Evolutionary conservation across 92 coral and sea anemone genomes (phyloP).

Genomic region (Parazoanthus swiftii): DNA sequence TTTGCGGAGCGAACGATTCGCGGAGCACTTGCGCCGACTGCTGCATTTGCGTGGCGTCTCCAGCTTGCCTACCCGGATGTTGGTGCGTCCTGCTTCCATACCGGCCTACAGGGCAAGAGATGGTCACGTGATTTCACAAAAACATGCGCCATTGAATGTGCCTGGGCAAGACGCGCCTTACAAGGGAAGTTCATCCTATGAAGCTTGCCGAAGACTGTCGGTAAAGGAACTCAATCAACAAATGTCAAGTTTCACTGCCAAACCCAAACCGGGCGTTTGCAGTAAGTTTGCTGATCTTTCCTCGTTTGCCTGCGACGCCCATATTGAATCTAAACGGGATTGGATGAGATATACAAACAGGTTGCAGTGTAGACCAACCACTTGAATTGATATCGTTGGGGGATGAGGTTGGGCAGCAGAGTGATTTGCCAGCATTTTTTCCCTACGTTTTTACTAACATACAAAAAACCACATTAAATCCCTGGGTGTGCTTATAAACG

Average conservation of each 20-base stretch:
- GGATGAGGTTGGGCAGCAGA: no score
- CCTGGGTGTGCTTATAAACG: no score
- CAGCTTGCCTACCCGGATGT: neutral
- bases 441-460: no score
- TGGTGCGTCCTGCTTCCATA: neutral
- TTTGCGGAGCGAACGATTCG: constrained; percentile 5
- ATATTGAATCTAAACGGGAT: no score
- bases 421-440: no score
- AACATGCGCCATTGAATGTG: no score
- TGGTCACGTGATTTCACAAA: neutral
- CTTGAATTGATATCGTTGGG: no score
- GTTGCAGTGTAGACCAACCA: no score
- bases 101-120: no score
- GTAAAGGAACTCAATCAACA: neutral
- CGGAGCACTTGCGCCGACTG: neutral
- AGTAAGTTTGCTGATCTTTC: neutral
- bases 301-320: no score
- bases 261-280: neutral
- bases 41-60: neutral
- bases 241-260: neutral
- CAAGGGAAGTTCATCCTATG: neutral
- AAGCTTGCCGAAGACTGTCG: neutral
- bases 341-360: no score
- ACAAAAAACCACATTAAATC: no score
- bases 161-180: neutral